phyloP scores from a whole-genome alignment of 35 echinoderm and acorn worm species.

The Stichopus chloronotus region DNA sequence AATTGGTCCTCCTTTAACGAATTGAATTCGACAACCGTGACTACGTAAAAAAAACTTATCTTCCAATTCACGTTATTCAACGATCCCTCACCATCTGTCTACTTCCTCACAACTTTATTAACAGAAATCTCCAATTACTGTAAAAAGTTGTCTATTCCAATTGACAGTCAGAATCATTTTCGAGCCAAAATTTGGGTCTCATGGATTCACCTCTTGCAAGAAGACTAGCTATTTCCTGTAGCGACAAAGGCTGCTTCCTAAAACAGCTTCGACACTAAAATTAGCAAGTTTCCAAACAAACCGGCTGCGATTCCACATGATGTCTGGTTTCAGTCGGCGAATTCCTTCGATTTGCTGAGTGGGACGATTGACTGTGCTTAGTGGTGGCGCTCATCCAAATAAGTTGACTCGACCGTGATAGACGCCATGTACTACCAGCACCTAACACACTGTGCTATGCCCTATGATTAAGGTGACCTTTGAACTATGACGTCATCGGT shows the following conservation, averaged over 20 bases:
- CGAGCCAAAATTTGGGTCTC: neutral
- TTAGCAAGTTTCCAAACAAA: neutral
- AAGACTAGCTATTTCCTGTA: neutral
- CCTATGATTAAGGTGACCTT: too few species aligned
- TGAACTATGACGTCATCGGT: too few species aligned
- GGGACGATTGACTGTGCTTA: neutral
- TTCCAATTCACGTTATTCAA: slow-evolving; percentile 16
- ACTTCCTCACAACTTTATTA: neutral
- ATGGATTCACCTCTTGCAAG: slow-evolving; percentile 1
- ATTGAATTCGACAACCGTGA: neutral
- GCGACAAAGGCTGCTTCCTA: neutral
- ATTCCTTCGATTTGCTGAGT: neutral
- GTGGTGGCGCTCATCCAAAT: neutral
- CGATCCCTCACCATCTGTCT: neutral
- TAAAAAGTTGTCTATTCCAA: neutral
- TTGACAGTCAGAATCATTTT: neutral
- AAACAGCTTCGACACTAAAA: neutral
- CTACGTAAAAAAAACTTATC: neutral
- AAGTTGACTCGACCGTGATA: neutral
- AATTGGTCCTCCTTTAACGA: neutral
- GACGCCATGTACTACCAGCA: too few species aligned
- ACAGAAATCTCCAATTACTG: neutral
- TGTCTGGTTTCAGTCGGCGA: too few species aligned
- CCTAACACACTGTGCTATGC: too few species aligned
- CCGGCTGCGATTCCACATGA: neutral